Base-by-base conservation (phyloP, 2,797 vertebrate species). In the Agapornis canus region DNA sequence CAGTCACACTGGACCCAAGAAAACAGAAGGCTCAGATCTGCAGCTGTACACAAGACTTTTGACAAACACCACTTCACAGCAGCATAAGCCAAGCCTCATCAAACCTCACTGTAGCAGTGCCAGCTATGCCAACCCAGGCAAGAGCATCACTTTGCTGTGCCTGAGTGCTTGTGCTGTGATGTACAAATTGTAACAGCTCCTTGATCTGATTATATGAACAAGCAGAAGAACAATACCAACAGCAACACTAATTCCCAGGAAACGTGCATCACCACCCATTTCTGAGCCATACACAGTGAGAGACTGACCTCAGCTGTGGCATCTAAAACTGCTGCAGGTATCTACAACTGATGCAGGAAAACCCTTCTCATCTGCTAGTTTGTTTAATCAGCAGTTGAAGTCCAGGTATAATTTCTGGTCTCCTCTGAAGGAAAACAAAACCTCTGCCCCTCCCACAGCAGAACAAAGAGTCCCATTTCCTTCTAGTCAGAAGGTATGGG, bases 401-500 rank as follows among this genome's bases (percentile, higher is more conserved):
- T 60, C 32, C 66, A 88, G 56, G 40, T 48, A 79, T 23, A 0
- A 3, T 42, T 93, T 76, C 69, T 90, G 32, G 31, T 76, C 63
- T 83, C 54, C 43, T 82, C 69, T 70, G 73, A 88, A 81, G 47
- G 37, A 45, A 57, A 94, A 83, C 35, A 76, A 87, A 97, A 71
- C 39, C 86, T 42, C 40, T 88, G 54, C 43, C 40, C 32, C 89
- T 86, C 43, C 70, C 59, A 27, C 29, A 75, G 85, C 35, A 78
- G 85, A 91, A 89, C 5, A 45, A 91, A 89, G 5, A 56, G 61
- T 35, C 87, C 59, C 6, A 72, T 56, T 88, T 92, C 63, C 84
- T 76, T 69, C 54, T 26, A 81, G 49, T 47, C 6, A 3, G n/a
- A 87, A 94, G 70, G 40, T 39, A 29, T 13, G 37, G 8, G 43